These are phyloP conservation scores for Sterna hirundo DNA, from an alignment of 2,113 vertebrate species.

Conservation along the genomic window DNA sequence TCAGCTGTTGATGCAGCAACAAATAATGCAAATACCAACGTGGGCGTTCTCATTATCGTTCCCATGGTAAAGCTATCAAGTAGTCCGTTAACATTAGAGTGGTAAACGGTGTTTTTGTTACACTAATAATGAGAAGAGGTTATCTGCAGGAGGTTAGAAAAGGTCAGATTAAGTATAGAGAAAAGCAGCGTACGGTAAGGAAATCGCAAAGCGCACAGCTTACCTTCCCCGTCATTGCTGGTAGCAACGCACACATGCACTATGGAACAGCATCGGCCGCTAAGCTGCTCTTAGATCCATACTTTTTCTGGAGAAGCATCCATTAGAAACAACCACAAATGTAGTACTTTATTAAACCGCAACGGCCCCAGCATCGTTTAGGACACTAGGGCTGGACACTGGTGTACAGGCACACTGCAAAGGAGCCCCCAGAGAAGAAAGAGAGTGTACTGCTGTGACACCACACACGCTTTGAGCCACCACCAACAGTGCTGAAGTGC, in stretches of 20 bases:
- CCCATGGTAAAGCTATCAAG: neutral
- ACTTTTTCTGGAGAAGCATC: no score
- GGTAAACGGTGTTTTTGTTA: rapidly evolving
- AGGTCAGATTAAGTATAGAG: neutral
- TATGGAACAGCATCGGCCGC: rapidly evolving
- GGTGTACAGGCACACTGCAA: rapidly evolving
- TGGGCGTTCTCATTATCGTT: neutral
- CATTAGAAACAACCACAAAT: rapidly evolving
- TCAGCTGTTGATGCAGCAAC: neutral
- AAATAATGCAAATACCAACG: rapidly evolving
- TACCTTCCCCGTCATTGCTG: rapidly evolving
- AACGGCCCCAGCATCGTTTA: rapidly evolving
- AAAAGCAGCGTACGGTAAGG: rapidly evolving
- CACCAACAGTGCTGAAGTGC: neutral
- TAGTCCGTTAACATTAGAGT: rapidly evolving
- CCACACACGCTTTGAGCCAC: rapidly evolving
- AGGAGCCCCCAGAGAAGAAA: rapidly evolving
- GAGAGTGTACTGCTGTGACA: rapidly evolving
- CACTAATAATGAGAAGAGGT: neutral
- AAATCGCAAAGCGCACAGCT: rapidly evolving
- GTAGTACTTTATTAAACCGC: rapidly evolving
- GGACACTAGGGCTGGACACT: rapidly evolving
- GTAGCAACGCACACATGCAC: rapidly evolving
- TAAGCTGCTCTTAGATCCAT: rapidly evolving
- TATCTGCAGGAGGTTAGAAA: neutral